phyloP scores from a whole-genome alignment of 2,888 invertebrate genomes.

The Heliconius erato region DNA sequence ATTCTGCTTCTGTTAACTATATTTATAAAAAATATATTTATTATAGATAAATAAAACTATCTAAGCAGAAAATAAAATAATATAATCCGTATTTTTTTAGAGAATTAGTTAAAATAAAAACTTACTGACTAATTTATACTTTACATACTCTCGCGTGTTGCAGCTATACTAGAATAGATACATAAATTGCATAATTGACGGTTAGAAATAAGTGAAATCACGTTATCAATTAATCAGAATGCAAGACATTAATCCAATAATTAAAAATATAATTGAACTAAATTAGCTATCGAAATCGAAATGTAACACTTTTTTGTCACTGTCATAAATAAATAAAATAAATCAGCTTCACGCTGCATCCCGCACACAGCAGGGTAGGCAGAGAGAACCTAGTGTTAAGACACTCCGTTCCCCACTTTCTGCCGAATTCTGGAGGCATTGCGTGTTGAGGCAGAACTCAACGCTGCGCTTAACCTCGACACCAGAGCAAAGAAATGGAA shows the following conservation, averaged over 20 bases:
- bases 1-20: too few species aligned
- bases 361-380: too few species aligned
- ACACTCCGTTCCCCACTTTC: too few species aligned
- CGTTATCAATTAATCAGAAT: constrained; percentile 14
- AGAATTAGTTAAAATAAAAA: too few species aligned
- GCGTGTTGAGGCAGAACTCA: too few species aligned
- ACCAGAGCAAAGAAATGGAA: too few species aligned
- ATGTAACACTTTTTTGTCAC: background rate
- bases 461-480: too few species aligned
- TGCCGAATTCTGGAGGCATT: too few species aligned
- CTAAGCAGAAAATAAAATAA: background rate
- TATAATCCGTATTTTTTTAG: too few species aligned
- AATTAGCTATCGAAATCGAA: background rate
- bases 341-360: too few species aligned
- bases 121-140: background rate
- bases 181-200: constrained; percentile 33
- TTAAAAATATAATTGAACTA: background rate
- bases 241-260: background rate
- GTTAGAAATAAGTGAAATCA: constrained; percentile 18
- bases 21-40: background rate
- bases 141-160: constrained; percentile 17
- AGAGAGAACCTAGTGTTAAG: too few species aligned
- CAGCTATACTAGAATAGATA: constrained; percentile 23
- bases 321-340: too few species aligned
- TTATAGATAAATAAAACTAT: background rate